Conservation (phyloP, 2,888 invertebrate species). For the Philonicus albiceps region DNA sequence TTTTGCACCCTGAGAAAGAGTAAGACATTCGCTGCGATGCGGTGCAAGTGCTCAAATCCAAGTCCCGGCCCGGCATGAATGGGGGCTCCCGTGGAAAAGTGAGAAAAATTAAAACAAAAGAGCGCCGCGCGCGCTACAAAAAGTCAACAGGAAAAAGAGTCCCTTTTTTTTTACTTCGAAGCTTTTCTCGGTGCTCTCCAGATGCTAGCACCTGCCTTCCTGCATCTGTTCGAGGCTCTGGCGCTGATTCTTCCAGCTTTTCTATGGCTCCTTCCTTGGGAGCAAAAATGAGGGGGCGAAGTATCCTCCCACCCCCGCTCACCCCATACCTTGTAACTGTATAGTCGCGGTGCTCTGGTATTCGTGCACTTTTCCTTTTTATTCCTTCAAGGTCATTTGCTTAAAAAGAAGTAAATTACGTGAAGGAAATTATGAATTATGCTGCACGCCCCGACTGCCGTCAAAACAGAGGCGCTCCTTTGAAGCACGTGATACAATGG, state of each 20-base stretch:
- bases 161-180: constrained; percentile 18
- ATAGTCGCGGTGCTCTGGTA: neutral
- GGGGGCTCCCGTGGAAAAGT: constrained; percentile 4
- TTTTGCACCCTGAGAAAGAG: neutral
- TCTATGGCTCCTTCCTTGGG: neutral
- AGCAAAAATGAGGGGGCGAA: neutral
- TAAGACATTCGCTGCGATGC: neutral
- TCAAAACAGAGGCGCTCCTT: constrained; percentile 18
- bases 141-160: constrained; percentile 30
- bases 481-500: constrained; percentile 29
- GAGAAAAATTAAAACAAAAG: constrained; percentile 39
- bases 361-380: constrained; percentile 42
- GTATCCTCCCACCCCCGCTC: neutral
- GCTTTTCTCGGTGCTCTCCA: neutral
- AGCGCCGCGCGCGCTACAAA: constrained; percentile 24
- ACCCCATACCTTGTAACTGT: neutral
- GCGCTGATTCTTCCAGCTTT: neutral
- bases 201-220: neutral
- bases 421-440: constrained; percentile 43
- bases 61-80: constrained; percentile 13
- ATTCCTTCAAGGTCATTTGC: constrained; percentile 41
- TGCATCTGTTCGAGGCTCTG: neutral
- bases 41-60: neutral
- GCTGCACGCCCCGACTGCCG: constrained; percentile 34
- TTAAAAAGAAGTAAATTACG: constrained; percentile 40